phyloP scores from a whole-genome alignment of 2,888 invertebrate species.

The Microdon myrmicae region DNA sequence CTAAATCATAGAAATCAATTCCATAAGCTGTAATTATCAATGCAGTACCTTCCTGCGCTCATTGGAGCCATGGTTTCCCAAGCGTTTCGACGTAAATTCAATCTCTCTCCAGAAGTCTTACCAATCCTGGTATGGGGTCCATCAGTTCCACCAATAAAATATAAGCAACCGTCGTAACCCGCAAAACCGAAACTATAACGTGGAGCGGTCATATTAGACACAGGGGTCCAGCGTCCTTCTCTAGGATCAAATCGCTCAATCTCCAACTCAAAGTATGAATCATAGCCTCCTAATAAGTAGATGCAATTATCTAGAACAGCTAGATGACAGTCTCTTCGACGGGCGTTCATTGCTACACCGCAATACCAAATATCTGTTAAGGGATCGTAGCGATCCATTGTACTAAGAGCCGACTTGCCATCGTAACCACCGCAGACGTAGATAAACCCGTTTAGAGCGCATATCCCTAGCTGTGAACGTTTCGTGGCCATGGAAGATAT shows the following conservation, averaged over 20 bases:
- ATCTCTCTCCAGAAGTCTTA: conserved; percentile 75
- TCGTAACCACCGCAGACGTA: conserved; percentile 76
- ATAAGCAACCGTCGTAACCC: conserved; percentile 72
- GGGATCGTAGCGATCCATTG: conserved; percentile 76
- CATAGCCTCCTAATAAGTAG: conserved; percentile 76
- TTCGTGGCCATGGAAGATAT: conserved; percentile 78
- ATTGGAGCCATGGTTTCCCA: conserved; percentile 77
- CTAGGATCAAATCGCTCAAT: conserved; percentile 76
- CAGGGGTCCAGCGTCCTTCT: conserved; percentile 73
- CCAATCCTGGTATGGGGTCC: conserved; percentile 75
- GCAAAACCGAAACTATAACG: conserved; percentile 75
- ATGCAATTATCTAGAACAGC: conserved; percentile 75
- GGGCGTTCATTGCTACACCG: conserved; percentile 75
- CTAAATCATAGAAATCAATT: too few species aligned
- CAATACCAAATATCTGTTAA: conserved; percentile 76
- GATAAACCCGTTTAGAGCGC: conserved; percentile 72
- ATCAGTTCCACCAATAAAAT: conserved; percentile 75
- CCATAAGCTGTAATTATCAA: too few species aligned
- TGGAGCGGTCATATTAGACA: conserved; percentile 74
- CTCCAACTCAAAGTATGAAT: conserved; percentile 76
- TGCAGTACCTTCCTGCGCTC: conserved; percentile 74
- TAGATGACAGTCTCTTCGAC: conserved; percentile 73
- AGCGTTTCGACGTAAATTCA: conserved; percentile 72
- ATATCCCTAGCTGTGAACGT: conserved; percentile 69
- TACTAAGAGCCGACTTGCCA: conserved; percentile 75